Percentiles rank a stretch among this genome's conserved stretches.
phyloP scores from a whole-genome alignment of 1,140 invertebrate genomes.

The Luehdorfia chinensis region DNA sequence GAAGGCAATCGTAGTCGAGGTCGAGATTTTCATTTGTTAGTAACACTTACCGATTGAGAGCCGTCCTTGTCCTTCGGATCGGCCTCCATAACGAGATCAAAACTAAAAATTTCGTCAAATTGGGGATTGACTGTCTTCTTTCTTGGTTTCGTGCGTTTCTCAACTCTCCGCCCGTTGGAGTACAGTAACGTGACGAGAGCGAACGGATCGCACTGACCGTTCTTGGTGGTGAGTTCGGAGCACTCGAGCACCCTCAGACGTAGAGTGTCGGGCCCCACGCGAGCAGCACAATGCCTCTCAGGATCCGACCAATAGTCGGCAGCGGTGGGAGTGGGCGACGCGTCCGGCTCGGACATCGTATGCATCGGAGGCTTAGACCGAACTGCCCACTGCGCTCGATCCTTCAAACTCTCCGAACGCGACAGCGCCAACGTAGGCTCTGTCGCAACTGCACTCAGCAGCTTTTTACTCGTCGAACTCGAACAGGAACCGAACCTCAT shows the following conservation, averaged over 20 bases:
- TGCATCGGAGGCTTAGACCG: conserved; percentile 61
- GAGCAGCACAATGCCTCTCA: conserved; percentile 64
- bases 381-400: conserved; percentile 58
- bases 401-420: conserved; percentile 67
- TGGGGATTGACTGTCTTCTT: conserved; percentile 93
- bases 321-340: conserved; percentile 62
- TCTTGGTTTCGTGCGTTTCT: conserved; percentile 90
- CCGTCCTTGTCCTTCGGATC: conserved; percentile 76
- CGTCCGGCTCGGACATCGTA: conserved; percentile 56
- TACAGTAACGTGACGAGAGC: conserved; percentile 88
- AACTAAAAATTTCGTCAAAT: conserved; percentile 92
- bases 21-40: no score
- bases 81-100: conserved; percentile 85
- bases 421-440: conserved; percentile 60
- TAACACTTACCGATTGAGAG: conserved; percentile 76
- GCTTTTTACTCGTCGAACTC: conserved; percentile 70
- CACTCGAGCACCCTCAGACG: conserved; percentile 86
- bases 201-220: conserved; percentile 94
- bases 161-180: conserved; percentile 87
- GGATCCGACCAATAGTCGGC: conserved; percentile 74
- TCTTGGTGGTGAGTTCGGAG: conserved; percentile 91
- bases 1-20: no score
- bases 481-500: conserved; percentile 70
- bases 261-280: conserved; percentile 68
- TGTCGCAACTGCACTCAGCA: conserved; percentile 51